Conservation (phyloP, 2,797 vertebrate species). For the Rhinella marina region DNA sequence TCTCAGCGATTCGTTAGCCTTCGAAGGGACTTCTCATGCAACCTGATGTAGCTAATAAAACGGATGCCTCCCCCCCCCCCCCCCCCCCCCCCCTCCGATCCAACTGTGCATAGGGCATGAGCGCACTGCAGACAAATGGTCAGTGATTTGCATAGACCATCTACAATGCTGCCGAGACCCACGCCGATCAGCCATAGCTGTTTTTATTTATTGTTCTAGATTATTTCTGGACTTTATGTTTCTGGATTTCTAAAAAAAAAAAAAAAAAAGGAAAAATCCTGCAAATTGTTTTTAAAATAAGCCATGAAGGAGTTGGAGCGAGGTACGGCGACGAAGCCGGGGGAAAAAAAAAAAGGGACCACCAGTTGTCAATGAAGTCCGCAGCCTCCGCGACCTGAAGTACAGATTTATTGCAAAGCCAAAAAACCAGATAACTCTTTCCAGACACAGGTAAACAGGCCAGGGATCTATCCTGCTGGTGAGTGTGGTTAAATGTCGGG, state of each 20-base stretch:
- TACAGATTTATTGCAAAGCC: slow-evolving; percentile 48
- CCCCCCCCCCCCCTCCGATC: background rate
- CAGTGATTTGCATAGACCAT: slow-evolving; percentile 24
- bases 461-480: slow-evolving; percentile 40
- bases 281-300: slow-evolving; percentile 31
- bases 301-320: slow-evolving; percentile 38
- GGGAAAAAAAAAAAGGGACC: slow-evolving; percentile 20
- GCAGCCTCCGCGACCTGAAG: slow-evolving; percentile 18
- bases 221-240: slow-evolving; percentile 23
- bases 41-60: background rate
- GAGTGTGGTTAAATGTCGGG: slow-evolving; percentile 39
- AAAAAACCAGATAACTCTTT: slow-evolving; percentile 34
- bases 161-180: slow-evolving; percentile 33
- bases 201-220: slow-evolving; percentile 49
- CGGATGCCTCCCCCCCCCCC: background rate
- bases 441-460: slow-evolving; percentile 43
- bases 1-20: too few species aligned
- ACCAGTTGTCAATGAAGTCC: background rate
- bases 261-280: background rate
- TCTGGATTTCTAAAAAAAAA: background rate
- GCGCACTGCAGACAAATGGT: slow-evolving; percentile 10
- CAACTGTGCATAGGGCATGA: background rate
- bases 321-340: background rate
- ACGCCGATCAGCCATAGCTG: slow-evolving; percentile 25
- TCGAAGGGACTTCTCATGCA: background rate